Percentiles rank a stretch among this genome's conserved stretches.
Evolutionary conservation across 2,888 invertebrate species (phyloP).

Genomic region (Coronaproctus castanopsis): DNA sequence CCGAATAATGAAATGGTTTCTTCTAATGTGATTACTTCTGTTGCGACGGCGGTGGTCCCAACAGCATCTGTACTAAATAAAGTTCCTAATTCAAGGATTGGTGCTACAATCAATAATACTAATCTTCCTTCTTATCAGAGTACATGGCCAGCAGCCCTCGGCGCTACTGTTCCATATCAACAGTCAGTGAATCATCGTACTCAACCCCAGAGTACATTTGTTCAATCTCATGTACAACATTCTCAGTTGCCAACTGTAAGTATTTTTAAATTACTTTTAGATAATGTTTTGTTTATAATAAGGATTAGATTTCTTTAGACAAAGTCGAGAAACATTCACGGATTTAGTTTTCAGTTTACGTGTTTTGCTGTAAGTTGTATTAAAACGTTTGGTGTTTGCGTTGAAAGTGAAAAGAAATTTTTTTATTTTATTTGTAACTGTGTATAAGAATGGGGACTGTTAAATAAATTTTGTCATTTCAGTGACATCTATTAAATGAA

Average conservation of each 20-base stretch:
- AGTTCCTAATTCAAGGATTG: neutral
- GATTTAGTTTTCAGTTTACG: too few relatives aligned
- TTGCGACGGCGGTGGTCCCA: conserved; percentile 1
- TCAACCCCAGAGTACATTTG: neutral
- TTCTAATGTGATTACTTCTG: neutral
- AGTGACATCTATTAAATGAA: too few relatives aligned
- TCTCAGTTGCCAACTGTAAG: neutral
- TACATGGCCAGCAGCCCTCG: neutral
- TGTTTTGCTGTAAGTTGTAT: too few relatives aligned
- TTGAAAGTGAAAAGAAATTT: too few relatives aligned
- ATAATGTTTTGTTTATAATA: too few relatives aligned
- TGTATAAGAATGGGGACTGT: too few relatives aligned
- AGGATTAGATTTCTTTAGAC: too few relatives aligned
- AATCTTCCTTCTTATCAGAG: neutral
- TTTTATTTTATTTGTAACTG: too few relatives aligned
- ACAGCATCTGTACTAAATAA: conserved; percentile 8
- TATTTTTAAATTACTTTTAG: neutral
- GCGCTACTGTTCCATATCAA: neutral
- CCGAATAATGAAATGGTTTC: conserved; percentile 14
- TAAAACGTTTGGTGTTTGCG: too few relatives aligned
- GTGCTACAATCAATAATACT: neutral
- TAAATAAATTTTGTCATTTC: too few relatives aligned
- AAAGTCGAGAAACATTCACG: too few relatives aligned
- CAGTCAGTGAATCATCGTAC: too few relatives aligned
- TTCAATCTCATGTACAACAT: neutral